These are phyloP conservation scores for Punctoribates punctum DNA, from an alignment of 2,888 invertebrate genomes.

Conservation along the genomic window DNA sequence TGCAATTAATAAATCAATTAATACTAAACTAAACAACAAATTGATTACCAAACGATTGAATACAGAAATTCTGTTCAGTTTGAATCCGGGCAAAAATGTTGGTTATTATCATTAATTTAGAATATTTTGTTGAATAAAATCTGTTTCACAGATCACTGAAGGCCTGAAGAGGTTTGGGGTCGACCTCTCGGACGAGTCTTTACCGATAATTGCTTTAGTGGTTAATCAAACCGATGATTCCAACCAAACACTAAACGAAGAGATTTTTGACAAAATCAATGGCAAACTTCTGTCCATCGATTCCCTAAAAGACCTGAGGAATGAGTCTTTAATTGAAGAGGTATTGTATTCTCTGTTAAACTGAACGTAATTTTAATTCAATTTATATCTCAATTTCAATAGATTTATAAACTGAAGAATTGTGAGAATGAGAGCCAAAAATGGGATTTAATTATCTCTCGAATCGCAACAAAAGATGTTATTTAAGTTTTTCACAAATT, in stretches of 20 bases:
- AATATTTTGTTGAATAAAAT: background rate
- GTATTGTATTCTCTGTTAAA: background rate
- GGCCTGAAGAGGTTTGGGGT: constrained; percentile 16
- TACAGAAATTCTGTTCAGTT: constrained; percentile 1
- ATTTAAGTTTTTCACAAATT: background rate
- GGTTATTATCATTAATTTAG: background rate
- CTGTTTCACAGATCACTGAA: background rate
- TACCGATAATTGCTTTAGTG: background rate
- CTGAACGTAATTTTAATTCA: background rate
- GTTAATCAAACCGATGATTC: background rate
- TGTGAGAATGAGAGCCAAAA: background rate
- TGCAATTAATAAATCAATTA: constrained; percentile 16
- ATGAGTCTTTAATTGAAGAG: background rate
- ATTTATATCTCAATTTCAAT: background rate
- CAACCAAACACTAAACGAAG: background rate
- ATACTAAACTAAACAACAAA: constrained; percentile 8
- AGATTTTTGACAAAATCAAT: background rate
- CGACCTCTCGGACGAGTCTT: background rate
- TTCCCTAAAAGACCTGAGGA: background rate
- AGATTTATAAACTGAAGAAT: constrained; percentile 3
- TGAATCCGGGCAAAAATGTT: background rate
- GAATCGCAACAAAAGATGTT: constrained; percentile 9
- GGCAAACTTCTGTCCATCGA: background rate
- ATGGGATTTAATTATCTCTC: constrained; percentile 20
- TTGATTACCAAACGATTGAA: constrained; percentile 24